A percentile compares a stretch with the other conserved stretches of the same genome.
Evolutionary conservation across 2,888 invertebrate genomes (phyloP).

Genomic region (Dryadula phaetusa): DNA sequence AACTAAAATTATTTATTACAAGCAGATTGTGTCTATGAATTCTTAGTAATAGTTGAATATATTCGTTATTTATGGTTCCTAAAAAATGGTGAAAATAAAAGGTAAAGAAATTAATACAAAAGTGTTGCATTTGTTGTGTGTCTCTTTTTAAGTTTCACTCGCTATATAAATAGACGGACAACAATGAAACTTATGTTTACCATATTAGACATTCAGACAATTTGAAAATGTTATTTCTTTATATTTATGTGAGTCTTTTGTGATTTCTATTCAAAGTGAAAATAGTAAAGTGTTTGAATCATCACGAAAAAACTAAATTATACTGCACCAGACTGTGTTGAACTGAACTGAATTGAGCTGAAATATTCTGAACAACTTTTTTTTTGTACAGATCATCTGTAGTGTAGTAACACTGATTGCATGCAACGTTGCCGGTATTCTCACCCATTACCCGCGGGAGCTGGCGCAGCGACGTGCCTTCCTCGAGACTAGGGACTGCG

Average conservation of each 20-base stretch:
- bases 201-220: no score
- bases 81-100: not conserved
- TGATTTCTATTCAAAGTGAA: no score
- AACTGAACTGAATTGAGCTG: no score
- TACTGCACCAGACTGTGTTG: no score
- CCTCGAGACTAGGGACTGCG: conserved; percentile 96
- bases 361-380: not conserved
- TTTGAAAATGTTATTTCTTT: no score
- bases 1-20: not conserved
- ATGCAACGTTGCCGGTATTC: conserved; percentile 93
- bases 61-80: not conserved
- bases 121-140: not conserved
- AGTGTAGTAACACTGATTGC: conserved; percentile 89
- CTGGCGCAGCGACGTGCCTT: conserved; percentile 96
- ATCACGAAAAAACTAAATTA: no score
- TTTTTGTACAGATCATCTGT: conserved; percentile 85
- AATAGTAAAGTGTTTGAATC: no score
- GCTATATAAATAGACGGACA: no score
- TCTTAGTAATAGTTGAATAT: no score
- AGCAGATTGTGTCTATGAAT: no score
- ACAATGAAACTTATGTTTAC: no score
- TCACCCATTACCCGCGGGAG: conserved; percentile 96
- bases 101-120: not conserved
- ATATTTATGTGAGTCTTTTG: no score
- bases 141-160: not conserved